Base-by-base conservation (phyloP, 2,797 vertebrate genomes). In the Macrochelys suwanniensis region DNA sequence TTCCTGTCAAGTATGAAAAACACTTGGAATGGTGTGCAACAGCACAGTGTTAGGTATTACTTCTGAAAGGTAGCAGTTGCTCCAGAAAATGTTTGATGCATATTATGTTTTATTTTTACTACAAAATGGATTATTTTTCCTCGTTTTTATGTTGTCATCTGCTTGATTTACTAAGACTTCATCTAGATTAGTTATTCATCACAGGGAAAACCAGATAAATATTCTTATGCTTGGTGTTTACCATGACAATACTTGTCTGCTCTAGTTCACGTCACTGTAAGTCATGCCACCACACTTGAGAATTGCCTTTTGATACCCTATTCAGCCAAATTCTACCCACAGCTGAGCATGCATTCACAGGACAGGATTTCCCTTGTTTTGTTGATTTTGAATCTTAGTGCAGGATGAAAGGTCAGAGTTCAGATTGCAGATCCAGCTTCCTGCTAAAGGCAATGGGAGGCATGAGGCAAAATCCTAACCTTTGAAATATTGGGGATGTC, bases 151-250 rank as follows among this genome's bases (percentile, higher is more conserved):
- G 19, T 16, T 71, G 15, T 16, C 23, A 21, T 61, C 49, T 37
- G 21, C 61, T n/a, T 87, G 54, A 80, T 88, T 94, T 87, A 88
- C 86, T 80, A 50, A 94, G 31, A 61, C 91, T 45, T 85, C 89
- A 77, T 93, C 61, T 93, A 79, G n/a, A 87, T 57, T 61, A 86
- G 53, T 0, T 6, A 85, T 81, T 92, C 42, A 56, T 92, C 87
- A 80, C 77, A 87, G 77, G 76, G 86, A 96, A 95, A 94, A 80
- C 11, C 90, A 89, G 96, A 84, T 47, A 97, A 95, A 97, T 42
- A 23, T 59, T 25, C 33, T 47, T 87, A 84, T 19, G 1, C 53
- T 51, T n/a, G 15, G 47, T 49, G 25, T 74, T 33, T 23, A 25
- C 19, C 84, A 31, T 47, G 88, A 86, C 3, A 94, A 86, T 15